Evolutionary conservation across 2,113 vertebrate genomes (phyloP).

Genomic region (Pavo muticus): DNA sequence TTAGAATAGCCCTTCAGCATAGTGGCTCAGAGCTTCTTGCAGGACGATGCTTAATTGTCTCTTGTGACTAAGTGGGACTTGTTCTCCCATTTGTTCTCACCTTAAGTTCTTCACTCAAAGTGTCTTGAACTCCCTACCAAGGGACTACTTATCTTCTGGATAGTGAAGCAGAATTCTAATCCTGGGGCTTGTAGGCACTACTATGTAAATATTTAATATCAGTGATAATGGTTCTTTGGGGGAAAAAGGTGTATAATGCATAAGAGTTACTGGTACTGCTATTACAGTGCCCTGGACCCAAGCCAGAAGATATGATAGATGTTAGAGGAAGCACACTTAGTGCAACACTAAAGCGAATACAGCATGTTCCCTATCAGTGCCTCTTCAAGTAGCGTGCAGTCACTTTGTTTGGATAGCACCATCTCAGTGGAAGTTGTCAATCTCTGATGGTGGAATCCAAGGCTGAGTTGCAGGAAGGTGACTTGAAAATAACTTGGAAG

Average conservation of each 20-base stretch:
- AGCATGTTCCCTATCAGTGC: neutral
- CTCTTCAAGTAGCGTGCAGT: neutral
- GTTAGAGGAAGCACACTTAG: neutral
- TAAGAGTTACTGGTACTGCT: constrained; percentile 57
- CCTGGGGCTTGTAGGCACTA: neutral
- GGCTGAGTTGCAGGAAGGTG: neutral
- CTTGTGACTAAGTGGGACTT: neutral
- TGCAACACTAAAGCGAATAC: neutral
- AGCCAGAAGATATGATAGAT: constrained; percentile 26
- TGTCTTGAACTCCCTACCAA: neutral
- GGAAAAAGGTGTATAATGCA: neutral
- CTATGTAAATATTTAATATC: constrained; percentile 59
- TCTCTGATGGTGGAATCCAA: neutral
- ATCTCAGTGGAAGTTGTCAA: neutral
- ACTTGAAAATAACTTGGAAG: neutral
- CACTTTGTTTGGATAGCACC: neutral
- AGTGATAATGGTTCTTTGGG: constrained; percentile 19
- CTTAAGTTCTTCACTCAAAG: neutral
- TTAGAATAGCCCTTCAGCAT: neutral
- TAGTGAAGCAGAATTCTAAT: neutral
- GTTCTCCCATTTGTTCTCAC: neutral
- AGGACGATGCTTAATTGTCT: neutral
- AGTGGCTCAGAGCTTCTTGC: neutral
- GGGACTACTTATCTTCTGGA: neutral
- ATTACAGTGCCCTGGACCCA: constrained; percentile 5